Evolutionary conservation across 2,797 vertebrate species (phyloP), one percentile per base, ranked within the genome.

Genomic region (Catamblyrhynchus diadema): DNA sequence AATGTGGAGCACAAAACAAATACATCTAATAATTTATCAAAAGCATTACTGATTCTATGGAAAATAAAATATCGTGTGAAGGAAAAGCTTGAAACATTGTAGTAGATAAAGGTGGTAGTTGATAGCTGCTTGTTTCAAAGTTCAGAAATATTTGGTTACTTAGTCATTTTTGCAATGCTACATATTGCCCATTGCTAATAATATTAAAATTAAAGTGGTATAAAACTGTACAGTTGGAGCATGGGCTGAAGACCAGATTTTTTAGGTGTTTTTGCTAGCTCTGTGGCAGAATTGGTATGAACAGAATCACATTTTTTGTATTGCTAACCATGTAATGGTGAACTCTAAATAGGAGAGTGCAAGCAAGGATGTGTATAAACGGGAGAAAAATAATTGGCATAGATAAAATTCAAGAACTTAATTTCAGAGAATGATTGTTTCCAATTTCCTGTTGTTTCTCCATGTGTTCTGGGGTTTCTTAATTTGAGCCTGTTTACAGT

Each of bases 21-120:
- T 50, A 14, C 5, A 37, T 87, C 57, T 92, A 73, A 67, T 85
- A 87, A 92, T 85, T 71, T 92, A 89, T 91, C 65, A 93, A 71
- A 81, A 85, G 20, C 3, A 0, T 78, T 89, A 54, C 57, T 83
- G 84, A 91, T 89, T 89, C 48, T 74, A 5, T 89, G 50, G 88
- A 50, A 78, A 91, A 86, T 75, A 45, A 81, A 90, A 45, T 87
- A 42, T 4, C 5, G 5, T 24, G 35, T 62, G 62, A 90, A 64
- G 64, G 56, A 25, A 70, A 53, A 91, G 30, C 59, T n/a, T 78
- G 72, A 81, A 90, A 45, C 6, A 12, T 41, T 70, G 33, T 60
- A 41, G 6, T 56, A 64, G 60, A 47, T 90, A 37, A 80, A 78
- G 17, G 20, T 37, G 10, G 32, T 53, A 81, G 59, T 69, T 65